Evolutionary conservation across 2,888 invertebrate species (phyloP), one percentile per base, ranked within the genome.

Genomic region (Ryuthela nishihirai): DNA sequence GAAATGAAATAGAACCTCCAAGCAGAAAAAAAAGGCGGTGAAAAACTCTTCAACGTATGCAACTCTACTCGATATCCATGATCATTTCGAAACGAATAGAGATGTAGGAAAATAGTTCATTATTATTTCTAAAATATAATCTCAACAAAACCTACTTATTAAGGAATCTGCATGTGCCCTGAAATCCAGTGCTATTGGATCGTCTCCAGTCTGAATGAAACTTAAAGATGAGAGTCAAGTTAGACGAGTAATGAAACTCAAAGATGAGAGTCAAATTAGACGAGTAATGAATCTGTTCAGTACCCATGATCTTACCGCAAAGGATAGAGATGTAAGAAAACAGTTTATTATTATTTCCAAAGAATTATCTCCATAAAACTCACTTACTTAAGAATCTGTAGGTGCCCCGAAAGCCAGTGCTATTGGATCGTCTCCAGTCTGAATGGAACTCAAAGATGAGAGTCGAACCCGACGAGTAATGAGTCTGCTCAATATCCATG

Each of bases 391-490:
- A 82, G 74, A 87, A 87, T 68, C 81, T 81, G 76, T 84, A 88
- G 24, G 83, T 84, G 47, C 87, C 88, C 26, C 82, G 78, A 73
- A 88, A 88, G 48, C 87, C 87, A 2, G 83, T 82, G 36, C 65
- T 65, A 46, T 67, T 69, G 56, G 77, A 76, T 20, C 78, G 69
- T 43, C 79, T 78, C 24, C 80, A 78, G 58, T 76, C 75, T 4
- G 79, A 76, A 71, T 88, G 87, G 72, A 88, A 84, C 74, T 88
- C 87, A 65, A 88, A 76, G 25, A 88, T 82, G 25, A 88, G 77
- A 2, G 82, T 83, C 1, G 85, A 82, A 24, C 85, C 83, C 10
- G 86, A 85, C 17, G 87, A 87, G 78, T 85, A 88, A 52, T 87
- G 77, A 10, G 84, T 82, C 59, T 82, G 82, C 25, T 87, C 86